Evolutionary conservation across 2,797 vertebrate genomes (phyloP), one percentile per base, ranked within the genome.

Genomic region (Distichodus sexfasciatus): DNA sequence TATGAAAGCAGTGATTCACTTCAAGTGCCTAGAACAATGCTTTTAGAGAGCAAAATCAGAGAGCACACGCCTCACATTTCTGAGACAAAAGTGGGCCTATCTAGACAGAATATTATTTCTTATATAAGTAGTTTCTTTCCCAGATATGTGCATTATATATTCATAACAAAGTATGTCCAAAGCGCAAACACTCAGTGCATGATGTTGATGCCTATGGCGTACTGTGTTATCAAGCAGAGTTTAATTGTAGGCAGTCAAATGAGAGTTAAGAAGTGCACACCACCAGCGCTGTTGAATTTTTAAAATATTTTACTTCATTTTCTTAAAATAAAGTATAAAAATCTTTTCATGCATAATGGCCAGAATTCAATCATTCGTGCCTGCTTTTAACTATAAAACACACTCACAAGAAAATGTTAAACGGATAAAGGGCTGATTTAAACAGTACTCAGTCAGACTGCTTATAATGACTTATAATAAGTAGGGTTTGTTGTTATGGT

Each of bases 401-500:
- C 24, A 48, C 14, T 29, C 36, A 44, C 38, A 14, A 47, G 23
- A 40, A 14, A 38, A 35, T 28, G 9, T n/a, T n/a, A 59, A 36
- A 36, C 14, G 21, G 3, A 28, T 28, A 17, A 41, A 38, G 6
- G 12, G 24, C 2, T 46, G 23, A 8, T 47, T 59, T 23, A 60
- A 6, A 33, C 26, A 15, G 44, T 40, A 26, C 24, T 15, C 40
- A 51, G 17, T 23, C 17, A 40, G 15, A 15, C 15, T 19, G 11
- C 7, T 31, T 21, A 60, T 47, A 10, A 19, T 57, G 35, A 55
- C 26, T 44, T 9, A 43, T 26, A 31, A 33, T 15, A 41, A 38
- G 6, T 12, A 41, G 36, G 36, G 17, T 69, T 26, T 59, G 29
- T 28, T 69, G 46, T 38, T 70, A 54, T 62, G n/a, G 38, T 70